Evolutionary conservation across 1,140 invertebrate species (phyloP).

Genomic region (Episyrphus balteatus): DNA sequence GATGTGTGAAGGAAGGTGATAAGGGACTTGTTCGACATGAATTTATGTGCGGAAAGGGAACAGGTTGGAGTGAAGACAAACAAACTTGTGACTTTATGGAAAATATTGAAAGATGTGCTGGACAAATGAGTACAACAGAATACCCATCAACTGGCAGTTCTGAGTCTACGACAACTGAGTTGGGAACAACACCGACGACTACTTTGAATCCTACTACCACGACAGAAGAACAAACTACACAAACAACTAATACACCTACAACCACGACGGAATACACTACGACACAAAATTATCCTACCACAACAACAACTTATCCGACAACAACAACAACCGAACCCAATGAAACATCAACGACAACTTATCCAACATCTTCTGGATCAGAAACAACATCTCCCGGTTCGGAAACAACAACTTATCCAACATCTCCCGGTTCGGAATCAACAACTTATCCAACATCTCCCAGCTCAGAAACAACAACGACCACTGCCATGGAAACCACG

Average conservation of each 20-base stretch:
- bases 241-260: too few relatives aligned
- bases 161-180: slow-evolving; percentile 2
- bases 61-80: slow-evolving; percentile 36
- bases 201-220: slow-evolving; percentile 12
- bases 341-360: slow-evolving; percentile 7
- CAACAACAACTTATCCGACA: slow-evolving; percentile 5
- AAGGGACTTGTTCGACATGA: slow-evolving; percentile 34
- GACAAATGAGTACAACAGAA: slow-evolving; percentile 5
- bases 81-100: slow-evolving; percentile 31
- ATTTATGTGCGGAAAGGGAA: slow-evolving; percentile 37
- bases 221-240: slow-evolving; percentile 1
- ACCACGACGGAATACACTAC: slow-evolving; percentile 15
- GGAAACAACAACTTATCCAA: too few relatives aligned
- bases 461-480: slow-evolving; percentile 1
- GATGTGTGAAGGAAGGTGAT: slow-evolving; percentile 39
- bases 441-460: slow-evolving; percentile 11
- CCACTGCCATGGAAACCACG: slow-evolving; percentile 4
- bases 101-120: slow-evolving; percentile 14
- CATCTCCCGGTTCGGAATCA: too few relatives aligned
- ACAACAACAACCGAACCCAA: slow-evolving; percentile 4
- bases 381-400: slow-evolving; percentile 14
- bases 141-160: slow-evolving; percentile 4
- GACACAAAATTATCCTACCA: slow-evolving; percentile 14
- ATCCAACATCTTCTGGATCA: too few relatives aligned
- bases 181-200: slow-evolving; percentile 4